Base-by-base conservation (phyloP, 2,113 vertebrate genomes). In the Lethenteron camtschaticum region DNA sequence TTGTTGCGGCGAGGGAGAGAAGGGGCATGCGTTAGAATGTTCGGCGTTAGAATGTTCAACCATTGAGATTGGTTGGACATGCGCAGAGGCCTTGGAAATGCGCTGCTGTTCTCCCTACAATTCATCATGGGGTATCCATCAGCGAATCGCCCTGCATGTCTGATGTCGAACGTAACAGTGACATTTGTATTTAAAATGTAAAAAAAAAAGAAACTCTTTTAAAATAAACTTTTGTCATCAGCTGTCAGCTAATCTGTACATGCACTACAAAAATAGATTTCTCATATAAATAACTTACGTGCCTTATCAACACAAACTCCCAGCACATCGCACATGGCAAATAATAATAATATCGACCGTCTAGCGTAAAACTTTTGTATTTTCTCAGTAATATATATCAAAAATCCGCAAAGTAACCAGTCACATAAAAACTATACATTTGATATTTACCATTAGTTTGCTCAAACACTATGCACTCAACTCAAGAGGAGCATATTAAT, bases 241-340 rank as follows among this genome's bases (percentile, higher is more conserved):
- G 24, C n/a, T 66, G 63, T 16, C n/a, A 66, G n/a, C 24, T 66
- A n/a, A 16, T 16, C 63, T 66, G n/a, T 66, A 24, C 24, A 66
- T 10, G 24, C 24, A 24, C 63, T 66, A 66, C 63, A 66, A 66
- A 66, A 66, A 66, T 66, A 66, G 63, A 66, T 66, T 66, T 66
- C 41, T 66, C 24, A 66, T 66, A 66, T 66, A 66, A 66, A 66
- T 66, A 66, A 66, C n/a, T 66, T 66, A 66, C 24, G 63, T 66
- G 63, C 63, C n/a, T 16, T 66, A 66, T 24, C 9, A 66, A 66
- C 63, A 66, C 63, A 66, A 66, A n/a, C 24, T 66, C 24, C n/a
- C n/a, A 16, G 63, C 63, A 16, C 24, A 66, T 66, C 63, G 24
- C 24, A 16, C 24, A 16, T 16, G 63, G 63, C 63, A 24, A 24